Base-by-base conservation (phyloP, 2,888 invertebrate species). In the Bombylius discolor region DNA sequence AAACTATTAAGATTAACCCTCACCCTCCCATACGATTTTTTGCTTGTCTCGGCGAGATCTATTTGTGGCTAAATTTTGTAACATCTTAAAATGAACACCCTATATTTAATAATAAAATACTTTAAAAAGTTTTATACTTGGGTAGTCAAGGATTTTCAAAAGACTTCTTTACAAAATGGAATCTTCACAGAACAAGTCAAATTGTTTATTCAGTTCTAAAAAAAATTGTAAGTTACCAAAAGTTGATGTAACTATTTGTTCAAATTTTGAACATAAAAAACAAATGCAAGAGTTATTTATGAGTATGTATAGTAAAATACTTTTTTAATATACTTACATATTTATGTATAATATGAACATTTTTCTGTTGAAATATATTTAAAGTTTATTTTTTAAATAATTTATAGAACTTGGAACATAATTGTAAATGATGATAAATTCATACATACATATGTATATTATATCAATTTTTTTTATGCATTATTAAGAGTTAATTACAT, bases 171-270 rank as follows among this genome's bases (percentile, higher is more conserved):
- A n/a, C n/a, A n/a, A n/a, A 51, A 45, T 51, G 51, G 51, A 8
- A 32, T 12, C 36, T 32, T 42, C 44, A 12, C 13, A 36, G 44
- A 44, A 51, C 11, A 7, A 51, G 31, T 44, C 45, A 44, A 44
- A 42, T 51, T 32, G 51, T 44, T 5, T 51, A 39, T 9, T 32
- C 39, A 5, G 45, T 51, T 42, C n/a, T n/a, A n/a, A n/a, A n/a
- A n/a, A n/a, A n/a, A n/a, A n/a, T n/a, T n/a, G n/a, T n/a, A n/a
- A n/a, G n/a, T 76, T 79, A 9, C 70, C 76, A 0, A 76, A 77
- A 60, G 74, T 79, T 2, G 69, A 76, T 0, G 64, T 77, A 1
- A 77, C 79, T 0, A 65, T 80, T 53, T 81, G 81, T 59, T 76
- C 79, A 0, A 56, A 65, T 5, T 66, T 64, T 23, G 70, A 71